Conservation (phyloP, 2,888 invertebrate genomes). For the Philhelius pedissequus region DNA sequence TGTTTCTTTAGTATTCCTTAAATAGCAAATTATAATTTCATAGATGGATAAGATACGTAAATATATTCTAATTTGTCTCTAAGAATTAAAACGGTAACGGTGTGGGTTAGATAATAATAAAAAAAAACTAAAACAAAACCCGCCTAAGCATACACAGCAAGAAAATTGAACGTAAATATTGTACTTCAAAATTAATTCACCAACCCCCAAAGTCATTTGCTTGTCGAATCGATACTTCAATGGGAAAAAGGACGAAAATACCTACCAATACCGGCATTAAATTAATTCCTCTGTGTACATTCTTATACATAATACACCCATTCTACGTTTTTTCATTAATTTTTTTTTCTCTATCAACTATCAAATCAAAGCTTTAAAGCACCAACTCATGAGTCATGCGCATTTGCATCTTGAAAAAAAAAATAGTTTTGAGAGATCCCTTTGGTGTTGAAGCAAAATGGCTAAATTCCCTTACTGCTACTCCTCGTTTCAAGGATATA, state of each 20-base stretch:
- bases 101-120: neutral
- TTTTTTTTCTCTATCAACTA: neutral
- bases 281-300: neutral
- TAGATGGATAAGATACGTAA: neutral
- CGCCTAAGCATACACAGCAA: neutral
- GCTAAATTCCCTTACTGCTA: neutral
- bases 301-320: neutral
- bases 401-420: neutral
- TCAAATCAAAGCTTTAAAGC: constrained; percentile 41
- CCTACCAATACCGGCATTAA: constrained; percentile 41
- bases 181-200: constrained; percentile 21
- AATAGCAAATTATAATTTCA: neutral
- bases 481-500: constrained; percentile 48
- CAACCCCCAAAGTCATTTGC: constrained; percentile 33
- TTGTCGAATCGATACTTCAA: constrained; percentile 40
- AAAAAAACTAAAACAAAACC: neutral
- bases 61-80: neutral
- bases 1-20: neutral
- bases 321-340: neutral
- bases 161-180: constrained; percentile 19
- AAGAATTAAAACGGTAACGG: neutral
- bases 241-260: constrained; percentile 5
- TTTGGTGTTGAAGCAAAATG: neutral
- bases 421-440: neutral
- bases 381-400: constrained; percentile 31